These are phyloP conservation scores for Blomia tropicalis DNA, from an alignment of 2,888 invertebrate species.

Conservation along the genomic window DNA sequence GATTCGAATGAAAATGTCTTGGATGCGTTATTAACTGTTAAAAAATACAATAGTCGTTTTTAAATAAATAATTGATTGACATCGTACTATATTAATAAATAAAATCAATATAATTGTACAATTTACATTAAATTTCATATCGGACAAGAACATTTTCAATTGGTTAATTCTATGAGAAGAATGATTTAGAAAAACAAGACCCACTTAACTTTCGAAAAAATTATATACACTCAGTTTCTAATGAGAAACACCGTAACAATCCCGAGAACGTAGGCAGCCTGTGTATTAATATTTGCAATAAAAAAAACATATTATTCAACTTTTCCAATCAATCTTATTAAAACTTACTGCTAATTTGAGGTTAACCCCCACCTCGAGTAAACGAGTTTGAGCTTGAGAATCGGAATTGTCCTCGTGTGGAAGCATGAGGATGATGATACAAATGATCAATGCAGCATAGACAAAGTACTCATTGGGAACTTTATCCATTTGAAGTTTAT, in stretches of 20 bases:
- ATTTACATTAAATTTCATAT: not conserved
- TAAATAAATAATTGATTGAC: no score
- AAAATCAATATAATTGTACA: not conserved
- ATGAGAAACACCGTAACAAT: conserved; percentile 3
- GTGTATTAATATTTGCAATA: not conserved
- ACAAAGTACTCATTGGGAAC: conserved; percentile 2
- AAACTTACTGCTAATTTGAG: conserved; percentile 5
- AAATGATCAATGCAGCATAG: conserved; percentile 2
- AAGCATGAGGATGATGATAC: not conserved
- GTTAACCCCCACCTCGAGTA: not conserved
- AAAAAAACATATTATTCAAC: not conserved
- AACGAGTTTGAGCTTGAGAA: not conserved
- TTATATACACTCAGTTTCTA: conserved; percentile 1
- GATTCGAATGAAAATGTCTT: conserved; percentile 35
- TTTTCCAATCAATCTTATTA: not conserved
- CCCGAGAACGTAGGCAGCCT: conserved; percentile 1
- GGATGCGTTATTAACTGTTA: conserved; percentile 31
- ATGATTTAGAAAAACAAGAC: no score
- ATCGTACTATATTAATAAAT: not conserved
- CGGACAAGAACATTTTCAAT: not conserved
- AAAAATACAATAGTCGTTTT: not conserved
- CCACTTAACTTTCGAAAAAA: no score
- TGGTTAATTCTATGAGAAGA: not conserved
- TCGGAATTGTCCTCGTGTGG: not conserved
- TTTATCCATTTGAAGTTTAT: not conserved